Base-by-base conservation (phyloP, 2,888 invertebrate genomes). In the Erebia palarica region DNA sequence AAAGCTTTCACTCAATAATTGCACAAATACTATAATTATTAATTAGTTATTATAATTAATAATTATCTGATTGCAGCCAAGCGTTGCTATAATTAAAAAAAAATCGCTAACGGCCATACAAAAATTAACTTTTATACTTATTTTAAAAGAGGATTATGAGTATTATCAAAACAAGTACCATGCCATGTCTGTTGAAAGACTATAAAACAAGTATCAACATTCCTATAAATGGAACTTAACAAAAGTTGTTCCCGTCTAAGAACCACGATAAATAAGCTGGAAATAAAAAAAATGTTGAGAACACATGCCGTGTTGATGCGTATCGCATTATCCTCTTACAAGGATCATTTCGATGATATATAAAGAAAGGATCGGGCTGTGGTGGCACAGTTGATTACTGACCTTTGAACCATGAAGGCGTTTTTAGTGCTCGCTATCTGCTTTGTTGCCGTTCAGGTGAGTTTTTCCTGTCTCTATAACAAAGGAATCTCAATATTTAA, bases 381-480 rank as follows among this genome's bases (percentile, higher is more conserved):
- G 13, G 14, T 0, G 66, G 11, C 71, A 71, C 70, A 73, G 71
- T 76, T 72, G 68, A 57, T 57, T 60, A 51, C 36, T 69, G 71
- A 73, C 70, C 65, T 72, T 63, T 71, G 64, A 80, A 86, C 74
- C 77, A 93, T 94, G 93, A 94, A 93, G 89, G 78, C 83, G 73
- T 82, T 92, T 55, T 44, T 93, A 9, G 86, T 93, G 8, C 77
- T 93, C 63, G 91, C 88, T 47, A 82, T 88, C 72, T 92, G 90
- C 84, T 74, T 93, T 27, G 85, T 93, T 57, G 79, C 85, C 64
- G 92, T 75, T 67, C 76, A 75, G 76, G 76, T 76, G 64, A 65
- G 67, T 18, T 47, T 5, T 0, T 21, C 3, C 55, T n/a, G 16
- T 5, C 7, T 55, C 10, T 16, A 36, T 36, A 27, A 27, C 36